A percentile compares a stretch with the other conserved stretches of the same genome.
phyloP scores from a whole-genome alignment of 2,113 vertebrate genomes.

The Catagonus wagneri region DNA sequence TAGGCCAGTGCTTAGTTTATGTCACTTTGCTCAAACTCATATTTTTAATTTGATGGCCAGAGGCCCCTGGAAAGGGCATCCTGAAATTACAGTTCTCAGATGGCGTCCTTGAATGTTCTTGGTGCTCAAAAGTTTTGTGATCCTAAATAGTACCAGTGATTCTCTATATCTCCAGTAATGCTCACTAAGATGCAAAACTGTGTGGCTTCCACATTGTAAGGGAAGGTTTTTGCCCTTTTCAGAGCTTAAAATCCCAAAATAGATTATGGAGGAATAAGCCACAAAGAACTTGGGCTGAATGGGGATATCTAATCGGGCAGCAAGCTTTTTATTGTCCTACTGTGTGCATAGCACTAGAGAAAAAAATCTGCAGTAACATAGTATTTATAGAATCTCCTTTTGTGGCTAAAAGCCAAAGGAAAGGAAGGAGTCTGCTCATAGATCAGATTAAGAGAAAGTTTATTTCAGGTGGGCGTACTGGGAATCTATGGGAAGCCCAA shows the following conservation, averaged over 20 bases:
- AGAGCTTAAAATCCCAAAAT: neutral
- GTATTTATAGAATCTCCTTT: conserved; percentile 42
- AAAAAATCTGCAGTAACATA: neutral
- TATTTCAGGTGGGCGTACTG: neutral
- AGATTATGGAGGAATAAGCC: neutral
- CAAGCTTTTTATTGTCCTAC: neutral
- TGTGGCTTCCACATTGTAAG: neutral
- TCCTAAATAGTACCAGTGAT: neutral
- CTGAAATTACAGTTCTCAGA: neutral
- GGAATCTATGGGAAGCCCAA: neutral
- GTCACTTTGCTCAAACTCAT: conserved; percentile 3
- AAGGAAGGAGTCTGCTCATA: neutral
- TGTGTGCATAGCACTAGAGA: conserved; percentile 29
- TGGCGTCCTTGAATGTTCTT: conserved; percentile 2
- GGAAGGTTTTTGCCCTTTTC: neutral
- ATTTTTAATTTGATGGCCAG: conserved; percentile 18
- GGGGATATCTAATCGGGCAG: neutral
- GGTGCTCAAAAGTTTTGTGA: neutral
- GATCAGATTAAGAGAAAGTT: neutral
- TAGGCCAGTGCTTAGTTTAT: neutral
- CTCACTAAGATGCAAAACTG: neutral
- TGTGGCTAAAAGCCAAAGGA: conserved; percentile 10
- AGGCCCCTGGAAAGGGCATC: neutral
- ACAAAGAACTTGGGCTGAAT: neutral
- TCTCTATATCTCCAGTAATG: neutral